phyloP scores from a whole-genome alignment of 2,888 invertebrate species.

The Disparrhopalites patrizii region DNA sequence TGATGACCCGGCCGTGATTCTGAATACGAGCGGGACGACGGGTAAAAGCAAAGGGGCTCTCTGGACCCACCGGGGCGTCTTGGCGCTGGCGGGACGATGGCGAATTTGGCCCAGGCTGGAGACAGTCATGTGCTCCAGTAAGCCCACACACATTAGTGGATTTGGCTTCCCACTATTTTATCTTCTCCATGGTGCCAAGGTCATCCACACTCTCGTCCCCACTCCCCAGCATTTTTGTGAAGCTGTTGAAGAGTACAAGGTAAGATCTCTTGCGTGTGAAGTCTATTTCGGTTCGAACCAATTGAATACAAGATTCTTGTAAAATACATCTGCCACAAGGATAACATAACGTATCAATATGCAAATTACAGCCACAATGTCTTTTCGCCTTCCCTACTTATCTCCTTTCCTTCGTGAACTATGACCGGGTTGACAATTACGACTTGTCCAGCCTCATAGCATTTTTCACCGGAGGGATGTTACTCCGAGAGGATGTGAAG shows the following conservation, averaged over 20 bases:
- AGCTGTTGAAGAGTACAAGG: neutral
- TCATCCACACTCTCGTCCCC: neutral
- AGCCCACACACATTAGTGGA: neutral
- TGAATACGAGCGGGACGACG: slow-evolving; percentile 43
- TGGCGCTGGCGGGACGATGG: neutral
- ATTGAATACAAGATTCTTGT: no score
- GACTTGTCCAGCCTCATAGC: neutral
- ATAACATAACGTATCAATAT: no score
- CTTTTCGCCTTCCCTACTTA: neutral
- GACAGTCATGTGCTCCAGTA: neutral
- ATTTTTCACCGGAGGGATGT: neutral
- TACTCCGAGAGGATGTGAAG: neutral
- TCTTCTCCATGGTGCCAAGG: neutral
- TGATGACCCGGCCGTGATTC: slow-evolving; percentile 34
- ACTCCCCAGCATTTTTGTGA: neutral
- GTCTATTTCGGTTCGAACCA: no score
- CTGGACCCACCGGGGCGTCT: slow-evolving; percentile 20
- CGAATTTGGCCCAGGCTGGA: neutral
- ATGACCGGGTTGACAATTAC: neutral
- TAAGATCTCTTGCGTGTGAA: neutral
- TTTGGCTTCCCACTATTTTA: neutral
- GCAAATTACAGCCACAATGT: no score
- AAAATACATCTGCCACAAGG: no score
- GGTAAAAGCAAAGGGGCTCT: slow-evolving; percentile 36
- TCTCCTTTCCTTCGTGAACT: neutral